Evolutionary conservation across 2,113 vertebrate species (phyloP).

Genomic region (Microtus oregoni): DNA sequence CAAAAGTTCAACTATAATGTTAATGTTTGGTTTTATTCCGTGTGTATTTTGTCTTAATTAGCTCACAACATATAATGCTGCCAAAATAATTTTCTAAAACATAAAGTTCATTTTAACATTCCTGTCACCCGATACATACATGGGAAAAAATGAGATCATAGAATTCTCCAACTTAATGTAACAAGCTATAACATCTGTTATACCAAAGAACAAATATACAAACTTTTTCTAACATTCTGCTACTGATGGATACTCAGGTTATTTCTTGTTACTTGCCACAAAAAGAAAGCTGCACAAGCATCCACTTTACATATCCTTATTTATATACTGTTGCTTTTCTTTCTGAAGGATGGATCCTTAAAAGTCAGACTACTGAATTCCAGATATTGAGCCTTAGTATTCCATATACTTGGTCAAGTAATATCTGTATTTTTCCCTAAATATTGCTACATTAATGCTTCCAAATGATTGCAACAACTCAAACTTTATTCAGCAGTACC

Average conservation of each 20-base stretch:
- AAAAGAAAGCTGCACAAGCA: slow-evolving; percentile 35
- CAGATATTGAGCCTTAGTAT: neutral
- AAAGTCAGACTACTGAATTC: slow-evolving; percentile 16
- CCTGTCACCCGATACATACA: neutral
- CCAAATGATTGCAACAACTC: slow-evolving; percentile 16
- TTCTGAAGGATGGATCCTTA: neutral
- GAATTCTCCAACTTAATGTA: neutral
- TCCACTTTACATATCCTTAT: neutral
- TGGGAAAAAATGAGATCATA: neutral
- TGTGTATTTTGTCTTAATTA: neutral
- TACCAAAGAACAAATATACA: slow-evolving; percentile 29
- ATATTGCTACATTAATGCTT: slow-evolving; percentile 35
- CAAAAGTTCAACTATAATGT: neutral
- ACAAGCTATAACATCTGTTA: neutral
- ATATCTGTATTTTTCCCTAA: slow-evolving; percentile 11
- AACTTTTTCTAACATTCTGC: slow-evolving; percentile 25
- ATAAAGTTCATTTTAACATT: slow-evolving; percentile 24
- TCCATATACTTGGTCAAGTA: neutral
- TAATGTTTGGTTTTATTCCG: neutral
- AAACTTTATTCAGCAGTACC: neutral
- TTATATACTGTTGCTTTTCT: neutral
- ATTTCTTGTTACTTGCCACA: slow-evolving; percentile 28
- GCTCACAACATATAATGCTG: neutral
- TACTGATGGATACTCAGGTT: neutral
- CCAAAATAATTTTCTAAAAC: neutral